phyloP scores from a whole-genome alignment of 2,888 invertebrate genomes.

The Agrotis exclamationis region DNA sequence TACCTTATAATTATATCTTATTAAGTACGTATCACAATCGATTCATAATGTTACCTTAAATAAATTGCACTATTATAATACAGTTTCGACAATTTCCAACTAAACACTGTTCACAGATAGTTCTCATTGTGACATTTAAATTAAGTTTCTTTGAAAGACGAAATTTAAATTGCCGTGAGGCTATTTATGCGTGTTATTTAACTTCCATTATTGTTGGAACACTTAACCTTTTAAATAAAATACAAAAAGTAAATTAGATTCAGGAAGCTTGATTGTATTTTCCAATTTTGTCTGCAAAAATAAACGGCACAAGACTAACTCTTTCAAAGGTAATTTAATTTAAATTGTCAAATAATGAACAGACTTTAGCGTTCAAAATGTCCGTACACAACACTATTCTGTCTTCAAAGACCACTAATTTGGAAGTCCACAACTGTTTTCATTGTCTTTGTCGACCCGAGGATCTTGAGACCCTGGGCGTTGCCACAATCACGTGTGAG shows the following conservation, averaged over 20 bases:
- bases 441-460: constrained; percentile 84
- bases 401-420: constrained; percentile 70
- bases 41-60: constrained; percentile 79
- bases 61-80: constrained; percentile 68
- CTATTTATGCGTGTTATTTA: constrained; percentile 29
- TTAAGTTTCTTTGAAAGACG: constrained; percentile 51
- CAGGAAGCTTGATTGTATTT: constrained; percentile 36
- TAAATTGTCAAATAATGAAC: constrained; percentile 34
- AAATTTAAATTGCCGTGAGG: constrained; percentile 40
- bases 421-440: constrained; percentile 77
- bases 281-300: constrained; percentile 11
- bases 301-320: constrained; percentile 14
- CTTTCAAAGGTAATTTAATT: constrained; percentile 29
- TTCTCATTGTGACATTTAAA: constrained; percentile 45
- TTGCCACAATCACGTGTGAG: constrained; percentile 92
- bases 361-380: constrained; percentile 25
- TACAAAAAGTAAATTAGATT: constrained; percentile 40
- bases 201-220: constrained; percentile 40
- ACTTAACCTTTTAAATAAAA: constrained; percentile 25
- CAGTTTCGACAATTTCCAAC: constrained; percentile 46
- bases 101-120: constrained; percentile 42
- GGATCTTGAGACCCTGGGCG: constrained; percentile 85
- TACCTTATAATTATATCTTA: constrained; percentile 66
- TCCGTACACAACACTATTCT: constrained; percentile 32
- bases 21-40: constrained; percentile 86